Evolutionary conservation across 2,797 vertebrate genomes (phyloP).

Genomic region (Poeciliopsis paucimaculata): DNA sequence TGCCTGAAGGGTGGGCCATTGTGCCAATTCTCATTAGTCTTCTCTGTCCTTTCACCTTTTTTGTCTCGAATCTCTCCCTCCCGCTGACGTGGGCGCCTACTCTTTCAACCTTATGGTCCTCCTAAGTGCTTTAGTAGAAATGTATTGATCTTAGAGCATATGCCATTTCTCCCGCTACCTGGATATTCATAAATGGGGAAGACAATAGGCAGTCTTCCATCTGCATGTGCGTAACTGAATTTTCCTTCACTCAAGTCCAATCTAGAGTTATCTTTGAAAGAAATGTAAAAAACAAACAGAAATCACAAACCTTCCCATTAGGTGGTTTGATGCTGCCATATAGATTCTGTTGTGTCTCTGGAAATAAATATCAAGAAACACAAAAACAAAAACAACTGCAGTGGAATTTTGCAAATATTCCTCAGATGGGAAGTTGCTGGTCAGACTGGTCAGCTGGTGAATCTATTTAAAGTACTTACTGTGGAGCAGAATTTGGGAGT

Average conservation of each 20-base stretch:
- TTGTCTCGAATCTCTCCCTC: conserved; percentile 56
- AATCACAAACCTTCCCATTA: conserved; percentile 1
- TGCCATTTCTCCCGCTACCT: conserved; percentile 43
- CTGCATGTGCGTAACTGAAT: conserved; percentile 20
- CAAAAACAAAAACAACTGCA: not conserved
- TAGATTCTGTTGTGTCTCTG: not conserved
- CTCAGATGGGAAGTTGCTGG: not conserved
- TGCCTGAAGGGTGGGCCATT: conserved; percentile 44
- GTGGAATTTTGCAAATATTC: not conserved
- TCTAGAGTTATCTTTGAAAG: not conserved
- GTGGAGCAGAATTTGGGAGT: conserved; percentile 29
- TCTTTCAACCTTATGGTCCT: conserved; percentile 69
- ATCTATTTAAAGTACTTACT: conserved; percentile 50
- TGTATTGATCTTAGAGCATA: conserved; percentile 73
- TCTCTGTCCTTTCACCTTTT: conserved; percentile 66
- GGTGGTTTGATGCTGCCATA: not conserved
- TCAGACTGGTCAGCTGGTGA: conserved; percentile 2
- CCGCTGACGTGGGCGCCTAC: conserved; percentile 46
- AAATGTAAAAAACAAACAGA: not conserved
- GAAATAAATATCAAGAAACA: not conserved
- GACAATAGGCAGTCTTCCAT: conserved; percentile 14
- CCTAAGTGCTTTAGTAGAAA: conserved; percentile 77
- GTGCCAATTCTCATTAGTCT: conserved; percentile 71
- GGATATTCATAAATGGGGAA: conserved; percentile 24
- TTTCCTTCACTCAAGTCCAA: not conserved